phyloP scores from a whole-genome alignment of 2,113 vertebrate genomes.

The Echinops telfairi region DNA sequence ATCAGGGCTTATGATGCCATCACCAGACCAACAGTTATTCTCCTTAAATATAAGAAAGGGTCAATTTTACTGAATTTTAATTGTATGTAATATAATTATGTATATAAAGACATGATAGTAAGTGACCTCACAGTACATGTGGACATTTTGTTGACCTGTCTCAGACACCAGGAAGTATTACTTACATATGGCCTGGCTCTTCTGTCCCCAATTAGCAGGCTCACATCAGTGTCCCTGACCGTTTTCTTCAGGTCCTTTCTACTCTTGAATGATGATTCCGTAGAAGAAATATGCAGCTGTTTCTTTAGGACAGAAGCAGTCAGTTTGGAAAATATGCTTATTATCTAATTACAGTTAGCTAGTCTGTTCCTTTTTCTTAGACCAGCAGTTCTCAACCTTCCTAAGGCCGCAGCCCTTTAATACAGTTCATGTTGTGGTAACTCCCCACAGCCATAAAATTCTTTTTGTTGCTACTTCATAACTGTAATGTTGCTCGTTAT shows the following conservation, averaged over 20 bases:
- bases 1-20: not conserved
- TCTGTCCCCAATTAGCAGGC: not conserved
- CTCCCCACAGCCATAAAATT: too few relatives aligned
- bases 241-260: conserved; percentile 31
- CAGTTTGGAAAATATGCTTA: conserved; percentile 6
- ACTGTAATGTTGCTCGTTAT: too few relatives aligned
- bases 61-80: conserved; percentile 7
- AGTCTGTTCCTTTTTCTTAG: conserved; percentile 14
- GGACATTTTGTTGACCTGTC: not conserved
- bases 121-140: not conserved
- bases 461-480: too few relatives aligned
- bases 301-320: not conserved
- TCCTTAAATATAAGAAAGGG: conserved; percentile 38
- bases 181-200: not conserved
- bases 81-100: not conserved
- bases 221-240: not conserved
- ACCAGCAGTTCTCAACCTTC: not conserved
- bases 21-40: not conserved
- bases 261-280: not conserved
- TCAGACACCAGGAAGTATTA: not conserved
- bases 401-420: too few relatives aligned
- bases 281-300: not conserved
- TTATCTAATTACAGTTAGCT: not conserved
- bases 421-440: too few relatives aligned
- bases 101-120: not conserved